Evolutionary conservation across 2,113 vertebrate genomes (phyloP), one percentile per base, ranked within the genome.

Genomic region (Callipepla californica): DNA sequence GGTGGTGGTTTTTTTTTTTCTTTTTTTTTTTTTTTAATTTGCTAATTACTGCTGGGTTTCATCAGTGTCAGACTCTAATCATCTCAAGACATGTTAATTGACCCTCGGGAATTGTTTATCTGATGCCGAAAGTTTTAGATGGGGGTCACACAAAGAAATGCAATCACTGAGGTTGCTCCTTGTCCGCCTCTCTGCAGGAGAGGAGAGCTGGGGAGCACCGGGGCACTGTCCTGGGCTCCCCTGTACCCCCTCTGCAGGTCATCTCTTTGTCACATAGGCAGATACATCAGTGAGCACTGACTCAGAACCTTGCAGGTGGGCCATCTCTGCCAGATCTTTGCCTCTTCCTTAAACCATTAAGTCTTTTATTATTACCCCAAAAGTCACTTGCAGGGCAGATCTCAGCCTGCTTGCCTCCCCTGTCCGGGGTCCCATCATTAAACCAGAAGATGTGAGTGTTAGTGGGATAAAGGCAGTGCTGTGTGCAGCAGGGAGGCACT

Each of bases 61-160:
- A 98, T 98, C 98, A 98, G 98, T 98, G 98, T 98, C 97, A 98
- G 97, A 97, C 95, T 97, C 98, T 98, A 98, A 98, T 98, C 98
- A 98, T 97, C 97, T 96, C 96, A 97, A 98, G 98, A 98, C 97
- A 96, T 97, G 97, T 97, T 98, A 98, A 98, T 98, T 98, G 97
- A 98, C 98, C 98, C 98, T 98, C 66, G 97, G 98, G 97, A 98
- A 94, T 92, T 95, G 97, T 96, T 92, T 95, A 97, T 96, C 96
- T 91, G 95, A 90, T 82, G 88, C 94, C 42, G 68, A 92, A 96
- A 96, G 96, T 93, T 86, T 92, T 93, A 86, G 91, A 95, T 90
- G 87, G 97, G 97, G 97, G 96, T 96, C 96, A 93, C 32, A 75
- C 32, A 47, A 96, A 95, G 76, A 95, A 69, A 93, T 47, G 93